Evolutionary conservation across 1,140 invertebrate species (phyloP), one percentile per base, ranked within the genome.

Genomic region (Papilio aristodemus): DNA sequence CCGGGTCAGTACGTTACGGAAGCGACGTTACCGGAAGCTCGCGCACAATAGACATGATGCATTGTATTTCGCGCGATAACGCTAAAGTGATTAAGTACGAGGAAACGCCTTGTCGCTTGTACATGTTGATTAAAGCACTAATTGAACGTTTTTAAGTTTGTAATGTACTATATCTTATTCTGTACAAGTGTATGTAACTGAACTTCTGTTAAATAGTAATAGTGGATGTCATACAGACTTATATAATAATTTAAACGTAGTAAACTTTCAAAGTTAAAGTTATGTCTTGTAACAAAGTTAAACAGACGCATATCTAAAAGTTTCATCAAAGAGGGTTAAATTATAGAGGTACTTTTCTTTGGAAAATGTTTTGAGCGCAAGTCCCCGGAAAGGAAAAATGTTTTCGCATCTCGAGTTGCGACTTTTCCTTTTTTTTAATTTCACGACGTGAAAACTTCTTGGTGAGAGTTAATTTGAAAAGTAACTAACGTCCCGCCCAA

Each of bases 51-150:
- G 73, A 75, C 71, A 75, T 77, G 76, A 77, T 75, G 66, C 73
- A 77, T 77, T 75, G 76, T 75, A 19, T 75, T 75, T 73, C 76
- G 63, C 43, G 69, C 76, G 76, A 77, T 77, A 77, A 73, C 67
- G 67, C 71, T 77, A 77, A 77, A 75, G 76, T 75, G 76, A 77
- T 77, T 58, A 68, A 77, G 58, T 66, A 37, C 19, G 37, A 4
- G 58, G 22, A n/a, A 11, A 36, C 25, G n/a, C 7, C 58, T 60
- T 60, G 58, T 60, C 27, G 6, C 27, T 3, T 6, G 27, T 32
- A 32, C 6, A 32, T 32, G 27, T 50, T 50, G 17, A 50, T 50
- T 50, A 50, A 50, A 25, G 17, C 10, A 46, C 14, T 46, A 50
- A 50, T 32, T 32, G 27, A 32, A 32, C 27, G 27, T 32, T n/a